Conservation (phyloP, 2,888 invertebrate species). For the Calameuta idolon region DNA sequence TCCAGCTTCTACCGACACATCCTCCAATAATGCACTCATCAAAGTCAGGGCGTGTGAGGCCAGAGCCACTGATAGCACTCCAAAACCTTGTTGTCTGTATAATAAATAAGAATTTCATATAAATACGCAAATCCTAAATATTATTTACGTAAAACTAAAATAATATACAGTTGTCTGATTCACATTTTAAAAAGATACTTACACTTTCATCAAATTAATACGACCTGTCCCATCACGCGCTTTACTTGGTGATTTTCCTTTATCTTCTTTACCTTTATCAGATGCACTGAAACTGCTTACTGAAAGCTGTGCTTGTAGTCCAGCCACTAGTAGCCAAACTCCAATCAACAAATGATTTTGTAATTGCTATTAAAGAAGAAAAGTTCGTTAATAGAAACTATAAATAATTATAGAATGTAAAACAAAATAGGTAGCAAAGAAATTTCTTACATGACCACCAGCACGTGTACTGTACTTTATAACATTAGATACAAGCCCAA, state of each 20-base stretch:
- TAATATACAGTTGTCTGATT: not conserved
- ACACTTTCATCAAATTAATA: constrained; percentile 79
- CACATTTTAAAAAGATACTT: constrained; percentile 44
- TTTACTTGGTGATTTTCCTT: constrained; percentile 73
- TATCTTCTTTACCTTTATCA: constrained; percentile 70
- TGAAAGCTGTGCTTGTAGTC: constrained; percentile 85
- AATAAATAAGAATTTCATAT: not conserved
- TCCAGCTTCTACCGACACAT: constrained; percentile 79
- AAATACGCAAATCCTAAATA: not conserved
- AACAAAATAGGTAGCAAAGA: not conserved
- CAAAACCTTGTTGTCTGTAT: constrained; percentile 84
- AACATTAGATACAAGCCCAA: constrained; percentile 82
- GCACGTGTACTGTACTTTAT: constrained; percentile 89
- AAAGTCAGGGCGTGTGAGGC: constrained; percentile 87
- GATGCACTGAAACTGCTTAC: constrained; percentile 70
- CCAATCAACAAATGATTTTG: constrained; percentile 92
- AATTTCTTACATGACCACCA: constrained; percentile 81
- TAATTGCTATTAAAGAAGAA: constrained; percentile 72
- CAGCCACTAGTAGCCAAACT: constrained; percentile 88
- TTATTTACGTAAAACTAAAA: not conserved
- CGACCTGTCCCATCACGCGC: constrained; percentile 71
- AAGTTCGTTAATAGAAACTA: not conserved
- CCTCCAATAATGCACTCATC: constrained; percentile 79
- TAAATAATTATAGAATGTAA: not conserved
- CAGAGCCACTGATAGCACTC: constrained; percentile 89